Conservation (phyloP, 2,113 vertebrate species). For the Prinia subflava region DNA sequence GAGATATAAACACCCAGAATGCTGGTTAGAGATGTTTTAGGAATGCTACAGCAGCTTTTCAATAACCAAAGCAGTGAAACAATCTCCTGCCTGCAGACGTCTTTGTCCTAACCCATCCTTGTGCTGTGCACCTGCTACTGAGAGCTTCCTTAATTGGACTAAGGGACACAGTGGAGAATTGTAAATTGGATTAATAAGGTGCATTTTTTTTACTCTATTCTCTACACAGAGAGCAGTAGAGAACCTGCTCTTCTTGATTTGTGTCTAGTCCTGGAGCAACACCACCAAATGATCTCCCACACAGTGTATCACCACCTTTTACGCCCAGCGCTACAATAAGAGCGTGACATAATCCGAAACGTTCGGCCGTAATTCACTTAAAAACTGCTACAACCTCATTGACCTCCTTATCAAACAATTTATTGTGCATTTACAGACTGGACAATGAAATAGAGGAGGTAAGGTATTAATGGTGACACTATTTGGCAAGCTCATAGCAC, state of each 20-base stretch:
- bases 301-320: neutral
- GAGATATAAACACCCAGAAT: neutral
- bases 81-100: neutral
- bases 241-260: constrained; percentile 1
- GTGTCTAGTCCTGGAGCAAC: neutral
- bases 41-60: neutral
- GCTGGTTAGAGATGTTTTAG: neutral
- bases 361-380: constrained; percentile 73
- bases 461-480: constrained; percentile 85
- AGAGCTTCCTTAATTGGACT: neutral
- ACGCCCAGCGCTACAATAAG: neutral
- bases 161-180: neutral
- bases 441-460: constrained; percentile 79
- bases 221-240: neutral
- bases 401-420: constrained; percentile 82
- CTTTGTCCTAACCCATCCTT: neutral
- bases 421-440: constrained; percentile 76
- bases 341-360: constrained; percentile 65
- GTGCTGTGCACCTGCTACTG: neutral
- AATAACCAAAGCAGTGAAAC: neutral
- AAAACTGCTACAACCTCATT: constrained; percentile 77
- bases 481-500: constrained; percentile 80
- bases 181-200: neutral
- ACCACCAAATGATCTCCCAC: neutral
- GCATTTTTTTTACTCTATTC: neutral